Conservation (phyloP, 2,888 invertebrate genomes). For the Melieria crassipennis region DNA sequence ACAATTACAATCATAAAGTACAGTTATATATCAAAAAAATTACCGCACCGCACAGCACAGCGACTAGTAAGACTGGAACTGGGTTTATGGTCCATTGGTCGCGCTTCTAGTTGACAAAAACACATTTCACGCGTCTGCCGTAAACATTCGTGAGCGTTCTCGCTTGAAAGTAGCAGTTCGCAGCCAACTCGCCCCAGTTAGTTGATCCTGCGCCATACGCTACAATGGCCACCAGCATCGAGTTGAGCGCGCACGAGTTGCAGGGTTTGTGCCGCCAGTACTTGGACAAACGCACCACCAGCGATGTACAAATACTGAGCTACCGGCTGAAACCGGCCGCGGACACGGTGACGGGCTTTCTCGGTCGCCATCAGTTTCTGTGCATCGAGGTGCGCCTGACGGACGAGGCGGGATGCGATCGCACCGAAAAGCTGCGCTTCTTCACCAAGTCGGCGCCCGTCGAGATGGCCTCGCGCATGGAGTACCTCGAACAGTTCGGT, state of each 20-base stretch:
- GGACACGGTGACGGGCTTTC: constrained; percentile 57
- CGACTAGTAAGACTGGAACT: too few relatives aligned
- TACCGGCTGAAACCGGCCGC: constrained; percentile 51
- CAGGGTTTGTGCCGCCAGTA: constrained; percentile 40
- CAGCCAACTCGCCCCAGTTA: too few relatives aligned
- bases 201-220: too few relatives aligned
- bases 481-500: constrained; percentile 66
- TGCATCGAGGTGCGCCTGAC: constrained; percentile 48
- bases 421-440: constrained; percentile 58
- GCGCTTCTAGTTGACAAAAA: too few relatives aligned
- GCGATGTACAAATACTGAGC: constrained; percentile 44
- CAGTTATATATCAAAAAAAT: too few relatives aligned
- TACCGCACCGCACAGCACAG: too few relatives aligned
- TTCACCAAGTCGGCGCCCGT: constrained; percentile 73
- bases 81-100: too few relatives aligned
- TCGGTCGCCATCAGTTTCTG: constrained; percentile 59
- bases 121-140: too few relatives aligned
- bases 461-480: constrained; percentile 67
- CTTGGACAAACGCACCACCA: constrained; percentile 22
- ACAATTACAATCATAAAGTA: too few relatives aligned
- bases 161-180: too few relatives aligned
- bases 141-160: too few relatives aligned
- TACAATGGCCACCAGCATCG: constrained; percentile 37
- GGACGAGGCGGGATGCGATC: constrained; percentile 31
- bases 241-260: constrained; percentile 39